Evolutionary conservation across 92 coral and sea anemone species (phyloP), one percentile per base, ranked within the genome.

Genomic region (Pocillopora grandis): DNA sequence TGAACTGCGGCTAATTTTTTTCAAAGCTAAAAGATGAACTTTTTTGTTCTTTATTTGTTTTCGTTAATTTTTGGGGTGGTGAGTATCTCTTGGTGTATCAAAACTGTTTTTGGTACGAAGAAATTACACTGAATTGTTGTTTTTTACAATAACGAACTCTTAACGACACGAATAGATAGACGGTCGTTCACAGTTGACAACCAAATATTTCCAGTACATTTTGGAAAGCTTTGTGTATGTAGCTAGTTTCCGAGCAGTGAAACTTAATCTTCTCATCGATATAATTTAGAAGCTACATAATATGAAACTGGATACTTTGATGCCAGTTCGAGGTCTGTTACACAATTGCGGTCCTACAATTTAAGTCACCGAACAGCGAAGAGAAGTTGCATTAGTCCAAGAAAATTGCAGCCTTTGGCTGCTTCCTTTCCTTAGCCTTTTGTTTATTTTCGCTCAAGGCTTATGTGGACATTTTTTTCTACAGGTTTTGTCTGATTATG

Each of bases 401-500:
- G 52, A n/a, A 70, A 72, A 48, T 36, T 10, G 18, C 36, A 9
- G 15, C 60, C 10, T 14, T 73, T 6, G 1, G 6, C 10, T 17
- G 36, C 11, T 1, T 12, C 31, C 20, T 72, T 36, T 13, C 19
- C 7, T 52, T 57, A 15, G 15, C 31, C 23, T 13, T 3, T 78
- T 12, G 13, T 78, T 48, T 42, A 56, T 6, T 49, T 70, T 74
- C 13, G 18, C 1, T 76, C 31, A 14, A 56, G 23, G 19, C 15
- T 57, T 12, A 14, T 60, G 27, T 59, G 1, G 62, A 13, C 66
- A 9, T 35, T 77, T 35, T 27, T 9, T 21, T 55, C 78, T 1
- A 9, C n/a, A 80, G 84, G 84, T 80, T 55, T 17, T 70, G 58
- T 55, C 76, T 57, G 84, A 17, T 27, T 80, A 66, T 27, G 67